phyloP scores from a whole-genome alignment of 2,113 vertebrate species.

The Nothobranchius kuhntae region DNA sequence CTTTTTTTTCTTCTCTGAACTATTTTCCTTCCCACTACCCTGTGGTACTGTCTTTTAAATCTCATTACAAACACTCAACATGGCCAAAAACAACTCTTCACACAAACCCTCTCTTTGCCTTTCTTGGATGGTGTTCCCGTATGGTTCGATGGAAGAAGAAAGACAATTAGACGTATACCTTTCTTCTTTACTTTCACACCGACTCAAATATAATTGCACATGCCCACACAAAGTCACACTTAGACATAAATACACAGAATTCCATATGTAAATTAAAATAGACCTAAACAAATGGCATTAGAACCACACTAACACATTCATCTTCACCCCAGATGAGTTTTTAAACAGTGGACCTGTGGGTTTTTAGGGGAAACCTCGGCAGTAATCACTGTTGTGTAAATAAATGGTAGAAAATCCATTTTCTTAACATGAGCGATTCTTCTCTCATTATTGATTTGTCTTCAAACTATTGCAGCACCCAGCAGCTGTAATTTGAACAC shows the following conservation, averaged over 20 bases:
- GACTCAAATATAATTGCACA: constrained; percentile 3
- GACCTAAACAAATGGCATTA: not conserved
- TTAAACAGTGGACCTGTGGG: not conserved
- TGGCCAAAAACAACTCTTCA: constrained; percentile 34
- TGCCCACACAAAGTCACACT: not conserved
- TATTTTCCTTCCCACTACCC: not conserved
- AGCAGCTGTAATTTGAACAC: constrained; percentile 2
- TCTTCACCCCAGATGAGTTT: constrained; percentile 1
- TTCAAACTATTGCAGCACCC: constrained; percentile 20
- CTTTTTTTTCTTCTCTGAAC: not conserved
- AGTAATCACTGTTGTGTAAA: constrained; percentile 16
- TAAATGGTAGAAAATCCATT: constrained; percentile 37
- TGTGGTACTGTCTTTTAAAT: constrained; percentile 36
- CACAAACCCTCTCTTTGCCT: constrained; percentile 6
- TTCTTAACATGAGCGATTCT: constrained; percentile 27
- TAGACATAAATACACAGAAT: not conserved
- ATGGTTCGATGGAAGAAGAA: constrained; percentile 19
- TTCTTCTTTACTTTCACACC: not conserved
- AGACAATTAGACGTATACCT: constrained; percentile 22
- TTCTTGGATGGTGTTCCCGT: constrained; percentile 2
- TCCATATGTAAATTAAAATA: not conserved
- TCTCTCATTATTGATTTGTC: constrained; percentile 43
- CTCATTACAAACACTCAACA: constrained; percentile 52
- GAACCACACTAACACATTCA: not conserved
- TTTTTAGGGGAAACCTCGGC: not conserved